A percentile compares a stretch with the other conserved stretches of the same genome.
These are phyloP conservation scores for Acleris sparsana DNA, from an alignment of 2,888 invertebrate genomes.

Conservation along the genomic window DNA sequence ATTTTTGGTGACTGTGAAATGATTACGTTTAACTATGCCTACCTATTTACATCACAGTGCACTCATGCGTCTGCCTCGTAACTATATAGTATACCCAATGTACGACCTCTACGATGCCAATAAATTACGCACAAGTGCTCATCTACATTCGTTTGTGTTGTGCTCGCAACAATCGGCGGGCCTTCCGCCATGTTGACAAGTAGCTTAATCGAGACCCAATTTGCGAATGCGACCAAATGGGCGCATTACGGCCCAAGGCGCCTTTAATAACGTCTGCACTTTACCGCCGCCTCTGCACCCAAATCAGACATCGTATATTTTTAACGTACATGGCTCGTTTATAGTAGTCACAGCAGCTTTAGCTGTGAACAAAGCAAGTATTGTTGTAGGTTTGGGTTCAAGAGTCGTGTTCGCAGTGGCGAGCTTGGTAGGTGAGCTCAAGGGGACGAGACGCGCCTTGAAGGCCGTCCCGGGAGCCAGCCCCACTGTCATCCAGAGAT, in stretches of 20 bases:
- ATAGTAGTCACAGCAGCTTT: background rate
- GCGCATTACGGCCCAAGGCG: slow-evolving; percentile 20
- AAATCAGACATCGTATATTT: background rate
- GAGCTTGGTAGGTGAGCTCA: slow-evolving; percentile 6
- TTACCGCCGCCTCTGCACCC: background rate
- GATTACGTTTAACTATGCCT: too few relatives aligned
- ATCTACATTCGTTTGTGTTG: background rate
- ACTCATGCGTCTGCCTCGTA: too few relatives aligned
- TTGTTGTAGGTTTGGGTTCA: background rate
- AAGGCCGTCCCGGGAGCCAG: slow-evolving; percentile 20
- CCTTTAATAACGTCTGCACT: slow-evolving; percentile 29
- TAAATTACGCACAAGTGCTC: too few relatives aligned
- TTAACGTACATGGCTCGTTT: slow-evolving; percentile 6
- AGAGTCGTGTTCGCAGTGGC: background rate
- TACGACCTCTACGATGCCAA: too few relatives aligned
- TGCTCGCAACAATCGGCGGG: background rate
- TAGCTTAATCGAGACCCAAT: slow-evolving; percentile 33
- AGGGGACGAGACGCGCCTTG: slow-evolving; percentile 25
- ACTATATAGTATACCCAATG: too few relatives aligned
- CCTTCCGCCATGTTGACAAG: slow-evolving; percentile 29
- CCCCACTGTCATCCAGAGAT: slow-evolving; percentile 14
- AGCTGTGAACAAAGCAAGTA: background rate
- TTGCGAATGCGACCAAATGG: slow-evolving; percentile 30
- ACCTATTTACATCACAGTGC: too few relatives aligned
- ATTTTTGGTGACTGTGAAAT: too few relatives aligned